Conservation (phyloP, 1,140 invertebrate species). For the Bradysia coprophila region DNA sequence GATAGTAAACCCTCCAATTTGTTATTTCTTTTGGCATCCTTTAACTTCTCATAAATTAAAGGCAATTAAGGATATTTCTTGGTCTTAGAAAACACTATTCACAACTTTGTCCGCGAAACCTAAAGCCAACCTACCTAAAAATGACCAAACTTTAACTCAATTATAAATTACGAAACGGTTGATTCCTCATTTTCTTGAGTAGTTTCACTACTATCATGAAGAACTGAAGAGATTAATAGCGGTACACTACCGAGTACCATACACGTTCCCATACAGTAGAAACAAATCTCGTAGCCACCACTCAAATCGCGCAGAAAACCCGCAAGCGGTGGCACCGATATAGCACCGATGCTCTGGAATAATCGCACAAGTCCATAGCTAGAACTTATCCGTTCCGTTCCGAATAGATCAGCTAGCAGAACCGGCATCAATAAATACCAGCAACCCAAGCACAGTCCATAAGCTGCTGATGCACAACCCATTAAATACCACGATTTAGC, state of each 20-base stretch:
- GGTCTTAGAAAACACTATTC: no score
- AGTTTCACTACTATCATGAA: not conserved
- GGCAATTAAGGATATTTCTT: no score
- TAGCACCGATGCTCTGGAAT: constrained; percentile 55
- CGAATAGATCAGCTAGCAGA: constrained; percentile 49
- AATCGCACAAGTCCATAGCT: constrained; percentile 53
- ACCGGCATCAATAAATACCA: constrained; percentile 58
- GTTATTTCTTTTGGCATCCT: no score
- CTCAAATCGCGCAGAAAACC: constrained; percentile 45
- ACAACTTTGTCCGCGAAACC: no score
- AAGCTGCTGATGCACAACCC: constrained; percentile 36
- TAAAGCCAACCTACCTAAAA: no score
- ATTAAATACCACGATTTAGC: constrained; percentile 40
- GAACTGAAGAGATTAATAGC: not conserved
- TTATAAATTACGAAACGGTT: not conserved
- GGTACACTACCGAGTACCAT: constrained; percentile 23
- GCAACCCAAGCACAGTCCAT: constrained; percentile 48
- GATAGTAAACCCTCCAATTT: no score
- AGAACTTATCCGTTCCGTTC: constrained; percentile 49
- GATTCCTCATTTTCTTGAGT: not conserved
- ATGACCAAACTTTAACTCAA: not conserved
- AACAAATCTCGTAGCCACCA: constrained; percentile 46
- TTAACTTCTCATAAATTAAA: no score
- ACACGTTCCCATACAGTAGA: constrained; percentile 55
- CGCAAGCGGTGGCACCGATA: constrained; percentile 47